A percentile compares a stretch with the other conserved stretches of the same genome.
Conservation (phyloP, 1,140 invertebrate genomes). For the Drosophila punjabiensis region DNA sequence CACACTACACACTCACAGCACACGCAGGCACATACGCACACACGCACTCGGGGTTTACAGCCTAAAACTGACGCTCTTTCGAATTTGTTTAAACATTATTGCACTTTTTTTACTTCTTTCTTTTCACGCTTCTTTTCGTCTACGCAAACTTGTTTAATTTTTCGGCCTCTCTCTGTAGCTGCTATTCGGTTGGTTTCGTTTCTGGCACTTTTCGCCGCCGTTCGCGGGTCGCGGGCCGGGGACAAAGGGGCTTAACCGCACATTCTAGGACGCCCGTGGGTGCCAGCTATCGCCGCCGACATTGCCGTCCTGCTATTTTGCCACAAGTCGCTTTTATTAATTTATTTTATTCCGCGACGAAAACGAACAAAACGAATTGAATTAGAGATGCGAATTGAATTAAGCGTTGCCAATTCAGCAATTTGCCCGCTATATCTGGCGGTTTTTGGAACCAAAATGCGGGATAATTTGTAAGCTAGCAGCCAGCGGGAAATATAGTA, state of each 20-base stretch:
- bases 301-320: constrained; percentile 22
- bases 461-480: too few relatives aligned
- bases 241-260: constrained; percentile 13
- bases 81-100: constrained; percentile 57
- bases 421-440: too few relatives aligned
- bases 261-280: constrained; percentile 24
- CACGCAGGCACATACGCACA: constrained; percentile 39
- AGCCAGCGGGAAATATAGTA: too few relatives aligned
- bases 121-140: constrained; percentile 61
- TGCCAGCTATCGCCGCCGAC: constrained; percentile 32
- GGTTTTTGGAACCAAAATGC: too few relatives aligned
- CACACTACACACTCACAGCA: constrained; percentile 36
- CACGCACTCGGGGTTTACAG: constrained; percentile 37
- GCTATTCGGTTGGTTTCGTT: constrained; percentile 56
- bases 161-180: constrained; percentile 28
- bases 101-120: constrained; percentile 34
- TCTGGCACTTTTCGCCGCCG: constrained; percentile 53
- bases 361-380: constrained; percentile 8
- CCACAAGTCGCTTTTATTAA: constrained; percentile 19
- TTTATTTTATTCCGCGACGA: constrained; percentile 17
- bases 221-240: constrained; percentile 5
- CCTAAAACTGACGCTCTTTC: constrained; percentile 52
- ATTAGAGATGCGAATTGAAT: background rate
- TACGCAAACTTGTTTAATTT: constrained; percentile 71
- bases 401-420: too few relatives aligned